Percentiles rank a stretch among this genome's conserved stretches.
phyloP scores from a whole-genome alignment of 2,113 vertebrate species.

The Mus spicilegus region DNA sequence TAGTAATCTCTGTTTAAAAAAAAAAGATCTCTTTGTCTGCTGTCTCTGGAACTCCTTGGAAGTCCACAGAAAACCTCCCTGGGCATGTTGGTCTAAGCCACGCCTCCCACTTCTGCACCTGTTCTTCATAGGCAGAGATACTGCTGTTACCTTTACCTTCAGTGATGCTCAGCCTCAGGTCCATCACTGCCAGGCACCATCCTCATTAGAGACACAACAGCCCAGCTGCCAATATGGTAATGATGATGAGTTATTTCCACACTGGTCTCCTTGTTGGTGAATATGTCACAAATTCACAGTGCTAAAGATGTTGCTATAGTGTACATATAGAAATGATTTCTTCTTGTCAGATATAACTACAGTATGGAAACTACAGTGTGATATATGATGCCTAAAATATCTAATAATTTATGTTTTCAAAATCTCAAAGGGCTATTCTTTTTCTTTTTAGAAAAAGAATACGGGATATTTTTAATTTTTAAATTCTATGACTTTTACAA shows the following conservation, averaged over 20 bases:
- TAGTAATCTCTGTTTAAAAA: not conserved
- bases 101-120: not conserved
- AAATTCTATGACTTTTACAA: not conserved
- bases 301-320: not conserved
- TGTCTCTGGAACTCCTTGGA: not conserved
- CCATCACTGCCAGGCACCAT: not conserved
- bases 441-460: not conserved
- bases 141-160: too few species aligned
- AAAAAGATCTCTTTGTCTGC: not conserved
- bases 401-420: not conserved
- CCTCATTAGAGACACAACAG: not conserved
- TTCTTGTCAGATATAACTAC: too few species aligned
- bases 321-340: not conserved
- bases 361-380: not conserved
- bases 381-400: not conserved
- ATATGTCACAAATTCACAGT: not conserved
- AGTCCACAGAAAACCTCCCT: not conserved
- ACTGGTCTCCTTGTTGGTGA: not conserved
- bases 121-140: too few species aligned
- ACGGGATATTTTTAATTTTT: not conserved
- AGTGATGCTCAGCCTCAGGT: not conserved
- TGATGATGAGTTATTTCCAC: not conserved
- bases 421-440: not conserved
- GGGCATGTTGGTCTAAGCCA: not conserved
- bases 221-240: not conserved